Evolutionary conservation across 2,113 vertebrate species (phyloP).

Genomic region (Petromus typicus): DNA sequence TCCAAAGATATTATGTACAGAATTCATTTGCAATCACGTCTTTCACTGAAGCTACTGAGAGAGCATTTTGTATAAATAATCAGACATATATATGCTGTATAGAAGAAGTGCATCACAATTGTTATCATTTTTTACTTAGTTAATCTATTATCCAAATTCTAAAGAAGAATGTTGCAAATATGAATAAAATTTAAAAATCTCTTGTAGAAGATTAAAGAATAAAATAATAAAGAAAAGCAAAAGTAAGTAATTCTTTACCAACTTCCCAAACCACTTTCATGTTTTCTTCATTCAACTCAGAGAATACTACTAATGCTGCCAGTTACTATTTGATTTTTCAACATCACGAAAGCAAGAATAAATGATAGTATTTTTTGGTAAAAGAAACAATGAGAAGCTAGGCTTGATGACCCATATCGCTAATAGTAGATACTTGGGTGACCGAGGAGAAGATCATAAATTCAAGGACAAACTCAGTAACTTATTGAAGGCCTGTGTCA

Average conservation of each 20-base stretch:
- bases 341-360: background rate
- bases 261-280: background rate
- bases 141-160: background rate
- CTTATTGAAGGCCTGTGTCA: background rate
- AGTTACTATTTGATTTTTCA: slow-evolving; percentile 22
- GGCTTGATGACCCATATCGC: background rate
- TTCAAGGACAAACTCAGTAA: background rate
- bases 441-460: background rate
- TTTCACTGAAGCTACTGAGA: background rate
- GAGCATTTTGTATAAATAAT: background rate
- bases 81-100: background rate
- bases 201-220: background rate
- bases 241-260: background rate
- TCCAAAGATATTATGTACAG: background rate
- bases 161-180: background rate
- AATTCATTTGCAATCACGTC: background rate
- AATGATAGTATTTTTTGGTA: background rate
- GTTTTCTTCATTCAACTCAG: background rate
- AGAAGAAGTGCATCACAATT: background rate
- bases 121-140: background rate
- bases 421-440: background rate
- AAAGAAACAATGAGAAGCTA: background rate
- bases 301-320: background rate
- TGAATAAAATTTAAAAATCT: slow-evolving; percentile 6
- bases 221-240: background rate